A percentile compares a stretch with the other conserved stretches of the same genome.
These are phyloP conservation scores for Dendropsophus ebraccatus DNA, from an alignment of 2,113 vertebrate species.

Conservation along the genomic window DNA sequence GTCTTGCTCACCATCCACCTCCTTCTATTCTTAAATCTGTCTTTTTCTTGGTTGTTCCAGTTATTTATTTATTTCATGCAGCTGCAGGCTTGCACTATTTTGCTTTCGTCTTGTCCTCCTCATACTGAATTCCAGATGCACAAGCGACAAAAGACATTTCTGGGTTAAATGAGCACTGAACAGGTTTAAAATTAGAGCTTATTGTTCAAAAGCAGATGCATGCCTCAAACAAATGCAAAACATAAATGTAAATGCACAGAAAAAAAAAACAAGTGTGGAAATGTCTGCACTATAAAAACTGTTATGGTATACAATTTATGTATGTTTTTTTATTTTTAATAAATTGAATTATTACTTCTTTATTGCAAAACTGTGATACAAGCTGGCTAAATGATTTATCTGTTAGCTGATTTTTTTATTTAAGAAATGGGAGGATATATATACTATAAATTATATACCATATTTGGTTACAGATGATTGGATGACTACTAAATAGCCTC, in stretches of 20 bases:
- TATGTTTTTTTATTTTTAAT: constrained; percentile 14
- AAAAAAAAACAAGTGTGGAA: constrained; percentile 63
- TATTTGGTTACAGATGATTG: not conserved
- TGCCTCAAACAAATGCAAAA: constrained; percentile 80
- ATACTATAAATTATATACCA: not conserved
- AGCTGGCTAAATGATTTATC: not conserved
- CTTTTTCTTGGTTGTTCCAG: constrained; percentile 14
- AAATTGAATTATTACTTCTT: constrained; percentile 8
- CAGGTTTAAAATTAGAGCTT: constrained; percentile 81
- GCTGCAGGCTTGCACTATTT: constrained; percentile 70
- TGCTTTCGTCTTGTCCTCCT: constrained; percentile 72
- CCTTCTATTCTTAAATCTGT: not conserved
- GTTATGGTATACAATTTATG: constrained; percentile 11
- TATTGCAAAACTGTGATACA: not conserved
- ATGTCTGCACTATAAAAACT: constrained; percentile 52
- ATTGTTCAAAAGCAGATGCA: constrained; percentile 79
- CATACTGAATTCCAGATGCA: constrained; percentile 75
- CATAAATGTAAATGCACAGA: constrained; percentile 74
- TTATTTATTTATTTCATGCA: constrained; percentile 66
- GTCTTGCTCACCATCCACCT: not conserved
- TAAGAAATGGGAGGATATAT: not conserved
- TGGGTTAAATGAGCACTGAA: constrained; percentile 79
- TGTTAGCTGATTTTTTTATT: not conserved
- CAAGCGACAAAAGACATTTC: constrained; percentile 77
- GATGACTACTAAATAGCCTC: not conserved